Conservation (phyloP, 2,113 vertebrate species). For the Rhegmatorhina hoffmannsi region DNA sequence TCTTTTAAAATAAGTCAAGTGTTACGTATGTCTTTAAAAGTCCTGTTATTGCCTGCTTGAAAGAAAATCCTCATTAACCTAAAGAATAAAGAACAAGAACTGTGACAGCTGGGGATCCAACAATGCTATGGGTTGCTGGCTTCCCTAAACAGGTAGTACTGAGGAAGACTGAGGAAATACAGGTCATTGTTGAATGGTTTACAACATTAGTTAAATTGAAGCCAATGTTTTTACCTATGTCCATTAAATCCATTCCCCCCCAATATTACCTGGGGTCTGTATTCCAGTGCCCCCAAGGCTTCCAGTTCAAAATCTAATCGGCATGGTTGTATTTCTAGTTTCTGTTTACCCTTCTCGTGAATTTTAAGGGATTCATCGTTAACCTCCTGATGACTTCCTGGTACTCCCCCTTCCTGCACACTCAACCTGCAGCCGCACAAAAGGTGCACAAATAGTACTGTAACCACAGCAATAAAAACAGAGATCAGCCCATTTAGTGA, state of each 20-base stretch:
- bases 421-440: not conserved
- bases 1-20: not conserved
- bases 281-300: not conserved
- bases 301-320: not conserved
- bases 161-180: not conserved
- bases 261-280: not conserved
- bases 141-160: not conserved
- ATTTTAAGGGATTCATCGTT: not conserved
- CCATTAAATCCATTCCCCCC: not conserved
- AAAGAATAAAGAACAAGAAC: not conserved
- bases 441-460: fast-evolving
- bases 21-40: not conserved
- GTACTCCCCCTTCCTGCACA: not conserved
- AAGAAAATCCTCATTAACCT: not conserved
- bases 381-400: not conserved
- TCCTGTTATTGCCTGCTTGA: not conserved
- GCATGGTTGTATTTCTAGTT: not conserved
- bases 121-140: not conserved
- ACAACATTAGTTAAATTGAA: not conserved
- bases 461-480: not conserved
- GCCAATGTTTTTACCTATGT: not conserved
- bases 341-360: not conserved
- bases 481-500: not conserved
- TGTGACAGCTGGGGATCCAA: not conserved
- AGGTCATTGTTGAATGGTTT: not conserved